These are phyloP conservation scores for Chloropsis hardwickii DNA, from an alignment of 2,113 vertebrate genomes.

Conservation along the genomic window DNA sequence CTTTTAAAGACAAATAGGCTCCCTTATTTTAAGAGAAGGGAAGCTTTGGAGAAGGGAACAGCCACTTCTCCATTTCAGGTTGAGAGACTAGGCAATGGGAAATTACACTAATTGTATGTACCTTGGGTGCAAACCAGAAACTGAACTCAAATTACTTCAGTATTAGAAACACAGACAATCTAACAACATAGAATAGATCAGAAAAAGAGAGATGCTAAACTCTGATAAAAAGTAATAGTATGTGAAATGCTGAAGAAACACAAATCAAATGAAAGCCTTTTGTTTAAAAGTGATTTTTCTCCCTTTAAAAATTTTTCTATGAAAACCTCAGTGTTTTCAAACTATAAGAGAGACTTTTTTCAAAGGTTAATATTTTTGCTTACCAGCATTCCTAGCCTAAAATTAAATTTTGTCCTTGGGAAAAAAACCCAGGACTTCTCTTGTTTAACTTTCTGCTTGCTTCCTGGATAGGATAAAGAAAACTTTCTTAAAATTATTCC, in stretches of 20 bases:
- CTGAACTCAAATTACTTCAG: not conserved
- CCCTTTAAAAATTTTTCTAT: not conserved
- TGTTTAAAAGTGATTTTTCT: not conserved
- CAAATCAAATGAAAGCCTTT: not conserved
- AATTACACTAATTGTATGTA: not conserved
- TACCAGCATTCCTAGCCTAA: not conserved
- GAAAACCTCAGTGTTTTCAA: not conserved
- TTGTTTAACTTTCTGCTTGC: not conserved
- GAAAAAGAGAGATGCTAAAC: not conserved
- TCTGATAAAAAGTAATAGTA: not conserved
- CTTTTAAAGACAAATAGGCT: not conserved
- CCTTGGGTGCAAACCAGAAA: not conserved
- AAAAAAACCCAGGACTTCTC: not conserved
- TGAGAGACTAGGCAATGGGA: not conserved
- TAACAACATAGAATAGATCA: not conserved
- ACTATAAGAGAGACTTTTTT: not conserved
- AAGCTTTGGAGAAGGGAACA: not conserved
- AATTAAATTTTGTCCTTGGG: not conserved
- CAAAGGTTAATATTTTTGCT: not conserved
- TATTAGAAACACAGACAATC: not conserved
- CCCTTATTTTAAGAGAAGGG: not conserved
- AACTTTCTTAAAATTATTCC: constrained; percentile 13
- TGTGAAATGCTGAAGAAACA: not conserved
- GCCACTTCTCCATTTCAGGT: not conserved
- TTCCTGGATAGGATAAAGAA: not conserved